These are phyloP conservation scores for Paragorgia papillata DNA, from an alignment of 92 coral and sea anemone genomes.

Conservation along the genomic window DNA sequence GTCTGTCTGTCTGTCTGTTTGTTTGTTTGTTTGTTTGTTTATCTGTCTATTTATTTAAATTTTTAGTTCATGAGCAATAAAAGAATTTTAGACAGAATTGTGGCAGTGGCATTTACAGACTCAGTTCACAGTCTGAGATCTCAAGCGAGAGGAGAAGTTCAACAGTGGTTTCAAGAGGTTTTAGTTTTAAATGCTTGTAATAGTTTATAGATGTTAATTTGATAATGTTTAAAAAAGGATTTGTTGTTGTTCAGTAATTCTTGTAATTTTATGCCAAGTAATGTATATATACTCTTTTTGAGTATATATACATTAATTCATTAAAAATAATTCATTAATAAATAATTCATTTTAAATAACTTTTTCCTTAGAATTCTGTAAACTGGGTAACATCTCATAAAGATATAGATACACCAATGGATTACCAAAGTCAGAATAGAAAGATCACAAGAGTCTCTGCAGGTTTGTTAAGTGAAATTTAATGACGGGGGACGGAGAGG, in stretches of 20 bases:
- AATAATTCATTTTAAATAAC: too few species aligned
- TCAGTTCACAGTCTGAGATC: slow-evolving; percentile 81
- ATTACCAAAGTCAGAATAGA: slow-evolving; percentile 4
- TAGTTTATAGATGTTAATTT: too few species aligned
- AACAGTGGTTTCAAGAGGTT: slow-evolving; percentile 75
- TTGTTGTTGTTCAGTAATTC: too few species aligned
- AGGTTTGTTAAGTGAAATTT: slow-evolving; percentile 63
- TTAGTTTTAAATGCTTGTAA: too few species aligned
- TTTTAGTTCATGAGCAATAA: slow-evolving; percentile 31
- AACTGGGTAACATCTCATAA: slow-evolving; percentile 84
- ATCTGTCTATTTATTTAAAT: neutral
- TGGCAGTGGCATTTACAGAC: slow-evolving; percentile 95
- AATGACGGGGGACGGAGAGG: too few species aligned
- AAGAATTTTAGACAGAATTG: slow-evolving; percentile 65
- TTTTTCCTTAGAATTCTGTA: slow-evolving; percentile 64
- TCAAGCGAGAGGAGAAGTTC: slow-evolving; percentile 42
- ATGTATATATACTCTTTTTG: too few species aligned
- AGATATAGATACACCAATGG: slow-evolving; percentile 73
- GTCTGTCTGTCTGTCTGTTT: too few species aligned
- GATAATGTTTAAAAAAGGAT: too few species aligned
- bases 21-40: neutral
- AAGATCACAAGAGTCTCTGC: slow-evolving; percentile 79
- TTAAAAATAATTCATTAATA: too few species aligned
- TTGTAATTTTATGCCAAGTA: too few species aligned
- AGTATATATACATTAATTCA: too few species aligned